Evolutionary conservation across 2,113 vertebrate genomes (phyloP).

Genomic region (Hucho hucho): DNA sequence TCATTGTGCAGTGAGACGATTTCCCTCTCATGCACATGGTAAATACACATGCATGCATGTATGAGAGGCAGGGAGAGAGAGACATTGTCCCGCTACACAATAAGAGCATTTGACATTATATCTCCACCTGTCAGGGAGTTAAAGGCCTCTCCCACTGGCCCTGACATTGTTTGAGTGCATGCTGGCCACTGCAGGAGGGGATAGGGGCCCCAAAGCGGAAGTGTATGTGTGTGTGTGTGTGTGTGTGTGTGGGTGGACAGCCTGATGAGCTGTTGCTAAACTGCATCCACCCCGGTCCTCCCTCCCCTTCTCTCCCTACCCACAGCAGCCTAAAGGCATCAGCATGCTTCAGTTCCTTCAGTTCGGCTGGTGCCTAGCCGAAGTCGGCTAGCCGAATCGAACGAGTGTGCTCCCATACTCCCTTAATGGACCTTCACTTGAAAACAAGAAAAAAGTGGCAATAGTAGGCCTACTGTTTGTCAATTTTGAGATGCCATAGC

Average conservation of each 20-base stretch:
- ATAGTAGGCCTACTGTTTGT: no score
- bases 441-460: no score
- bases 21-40: neutral
- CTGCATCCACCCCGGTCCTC: constrained; percentile 13
- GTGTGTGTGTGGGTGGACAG: constrained; percentile 48
- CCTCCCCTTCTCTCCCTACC: constrained; percentile 1
- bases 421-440: no score
- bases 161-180: constrained; percentile 41
- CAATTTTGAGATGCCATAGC: no score
- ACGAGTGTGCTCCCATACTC: no score
- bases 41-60: constrained; percentile 4
- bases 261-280: constrained; percentile 34
- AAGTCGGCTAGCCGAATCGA: no score
- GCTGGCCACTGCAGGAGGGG: constrained; percentile 41
- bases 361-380: no score
- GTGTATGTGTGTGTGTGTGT: neutral
- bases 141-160: constrained; percentile 44
- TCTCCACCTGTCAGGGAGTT: constrained; percentile 56
- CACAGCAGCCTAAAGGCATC: no score
- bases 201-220: constrained; percentile 44
- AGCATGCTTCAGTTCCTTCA: no score
- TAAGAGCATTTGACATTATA: constrained; percentile 51
- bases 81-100: constrained; percentile 53
- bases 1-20: neutral
- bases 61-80: constrained; percentile 8